Base-by-base conservation (phyloP, 2,888 invertebrate species). In the Oasisia sp. region DNA sequence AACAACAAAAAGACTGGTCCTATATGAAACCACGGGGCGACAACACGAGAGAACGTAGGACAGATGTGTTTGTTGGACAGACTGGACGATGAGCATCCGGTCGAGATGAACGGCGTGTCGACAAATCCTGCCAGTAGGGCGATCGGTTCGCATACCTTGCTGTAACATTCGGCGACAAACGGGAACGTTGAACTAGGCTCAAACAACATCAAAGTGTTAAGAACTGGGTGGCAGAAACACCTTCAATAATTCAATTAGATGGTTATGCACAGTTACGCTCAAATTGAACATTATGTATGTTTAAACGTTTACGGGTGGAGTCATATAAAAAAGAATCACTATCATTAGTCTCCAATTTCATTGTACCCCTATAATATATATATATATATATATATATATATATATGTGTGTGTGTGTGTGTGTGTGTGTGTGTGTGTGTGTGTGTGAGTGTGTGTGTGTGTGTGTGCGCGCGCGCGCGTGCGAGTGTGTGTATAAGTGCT, bases 51-150 rank as follows among this genome's bases (percentile, higher is more conserved):
- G 74, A 74, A 74, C 7, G 14, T 74, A 7, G 3, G 7, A 19
- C 14, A 74, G 2, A 7, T 74, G 74, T n/a, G 74, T n/a, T 74
- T 74, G 74, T 74, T 74, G 14, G 74, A 74, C 5, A 74, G 74
- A 3, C 5, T 74, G 50, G 91, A 91, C 19, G 44, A 44, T 12
- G 91, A 45, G 45, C 91, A 91, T 91, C 50, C 91, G 7, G 91
- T 91, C 32, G 91, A 91, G 14, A 91, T 14, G 45, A 91, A 91
- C 44, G 91, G 91, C 12, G 45, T 27, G 9, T 91, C 45, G 8
- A 7, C 27, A 5, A 45, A 12, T 5, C 45, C 32, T 45, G n/a
- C 27, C 11, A 91, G 12, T 5, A 91, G 50, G 14, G 91, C 44
- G 0, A n/a, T 9, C 91, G 44, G 12, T 32, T 91, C 91, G 50